phyloP scores from a whole-genome alignment of 2,113 vertebrate genomes.

The Eulemur rufifrons region DNA sequence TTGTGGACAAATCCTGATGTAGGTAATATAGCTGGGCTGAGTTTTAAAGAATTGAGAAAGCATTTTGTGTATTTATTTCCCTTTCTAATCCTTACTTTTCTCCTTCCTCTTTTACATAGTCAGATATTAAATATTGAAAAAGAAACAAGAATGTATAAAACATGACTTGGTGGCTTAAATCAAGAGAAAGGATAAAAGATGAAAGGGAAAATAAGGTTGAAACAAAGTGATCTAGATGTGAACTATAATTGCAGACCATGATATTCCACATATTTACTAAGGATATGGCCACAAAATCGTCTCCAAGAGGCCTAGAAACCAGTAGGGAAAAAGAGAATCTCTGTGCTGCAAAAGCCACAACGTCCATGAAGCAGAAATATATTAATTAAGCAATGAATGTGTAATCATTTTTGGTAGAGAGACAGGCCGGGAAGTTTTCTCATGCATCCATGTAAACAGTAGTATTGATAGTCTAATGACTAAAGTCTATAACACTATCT shows the following conservation, averaged over 20 bases:
- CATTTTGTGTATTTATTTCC: neutral
- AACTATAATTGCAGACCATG: neutral
- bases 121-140: neutral
- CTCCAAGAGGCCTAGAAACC: neutral
- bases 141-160: neutral
- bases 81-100: neutral
- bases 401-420: neutral
- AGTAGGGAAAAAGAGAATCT: neutral
- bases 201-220: neutral
- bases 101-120: neutral
- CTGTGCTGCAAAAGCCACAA: neutral
- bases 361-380: neutral
- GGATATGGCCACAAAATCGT: neutral
- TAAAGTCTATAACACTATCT: neutral
- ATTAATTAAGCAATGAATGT: neutral
- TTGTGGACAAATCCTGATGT: neutral
- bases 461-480: neutral
- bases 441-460: neutral
- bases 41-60: neutral
- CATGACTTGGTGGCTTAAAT: neutral
- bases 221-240: neutral
- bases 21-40: neutral
- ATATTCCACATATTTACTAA: neutral
- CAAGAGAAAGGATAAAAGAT: neutral
- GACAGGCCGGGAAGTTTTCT: neutral